These are phyloP conservation scores for Palythoa caribaeorum DNA, from an alignment of 92 coral and sea anemone species.

Conservation along the genomic window DNA sequence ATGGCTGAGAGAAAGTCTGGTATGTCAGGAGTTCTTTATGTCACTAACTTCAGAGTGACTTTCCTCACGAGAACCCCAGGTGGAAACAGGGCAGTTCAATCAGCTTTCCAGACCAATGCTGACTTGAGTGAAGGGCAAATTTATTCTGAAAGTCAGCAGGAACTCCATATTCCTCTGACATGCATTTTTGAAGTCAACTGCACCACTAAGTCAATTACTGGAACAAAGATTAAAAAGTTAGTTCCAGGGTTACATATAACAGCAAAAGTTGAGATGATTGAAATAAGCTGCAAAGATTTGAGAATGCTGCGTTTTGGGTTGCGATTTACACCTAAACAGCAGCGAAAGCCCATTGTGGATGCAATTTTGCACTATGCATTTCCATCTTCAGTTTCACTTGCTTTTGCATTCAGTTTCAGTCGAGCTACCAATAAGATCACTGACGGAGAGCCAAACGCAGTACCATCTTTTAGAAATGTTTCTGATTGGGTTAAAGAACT, in stretches of 20 bases:
- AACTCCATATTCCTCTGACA: constrained; percentile 92
- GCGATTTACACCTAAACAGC: constrained; percentile 85
- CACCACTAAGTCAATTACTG: constrained; percentile 72
- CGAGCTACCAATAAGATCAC: constrained; percentile 29
- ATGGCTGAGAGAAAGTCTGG: constrained; percentile 97
- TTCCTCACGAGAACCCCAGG: constrained; percentile 79
- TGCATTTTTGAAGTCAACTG: constrained; percentile 83
- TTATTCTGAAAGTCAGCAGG: constrained; percentile 87
- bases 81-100: constrained; percentile 71
- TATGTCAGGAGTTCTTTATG: constrained; percentile 91
- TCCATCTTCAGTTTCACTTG: constrained; percentile 81
- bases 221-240: constrained; percentile 79
- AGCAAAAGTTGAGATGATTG: constrained; percentile 83
- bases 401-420: constrained; percentile 91
- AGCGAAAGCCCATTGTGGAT: constrained; percentile 78
- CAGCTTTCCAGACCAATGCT: constrained; percentile 93
- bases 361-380: constrained; percentile 85
- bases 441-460: constrained; percentile 35
- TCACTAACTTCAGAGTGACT: constrained; percentile 93
- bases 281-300: constrained; percentile 93
- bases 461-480: constrained; percentile 83
- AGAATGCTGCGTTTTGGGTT: constrained; percentile 92
- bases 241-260: constrained; percentile 75
- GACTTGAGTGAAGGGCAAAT: constrained; percentile 81
- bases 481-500: constrained; percentile 89